Evolutionary conservation across 2,113 vertebrate species (phyloP).

Genomic region (Pluvianellus socialis): DNA sequence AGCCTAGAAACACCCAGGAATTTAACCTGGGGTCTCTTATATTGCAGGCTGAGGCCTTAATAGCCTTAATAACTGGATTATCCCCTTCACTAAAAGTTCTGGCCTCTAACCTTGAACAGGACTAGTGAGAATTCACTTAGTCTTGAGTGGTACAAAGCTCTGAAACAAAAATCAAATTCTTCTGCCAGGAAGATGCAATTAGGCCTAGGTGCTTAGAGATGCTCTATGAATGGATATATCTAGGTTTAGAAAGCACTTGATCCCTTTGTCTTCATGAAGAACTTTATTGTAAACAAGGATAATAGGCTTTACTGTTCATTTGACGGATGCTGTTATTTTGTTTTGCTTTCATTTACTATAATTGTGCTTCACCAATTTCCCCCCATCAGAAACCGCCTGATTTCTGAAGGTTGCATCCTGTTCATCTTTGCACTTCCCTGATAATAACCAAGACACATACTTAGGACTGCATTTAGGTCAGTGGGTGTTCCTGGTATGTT

Average conservation of each 20-base stretch:
- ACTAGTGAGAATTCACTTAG: neutral
- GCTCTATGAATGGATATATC: neutral
- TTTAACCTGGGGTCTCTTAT: neutral
- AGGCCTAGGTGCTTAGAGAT: neutral
- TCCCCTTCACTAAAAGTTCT: neutral
- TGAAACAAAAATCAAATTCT: neutral
- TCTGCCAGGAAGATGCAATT: neutral
- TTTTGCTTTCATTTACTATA: neutral
- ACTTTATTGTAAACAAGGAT: neutral
- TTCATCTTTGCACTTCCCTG: constrained; percentile 8
- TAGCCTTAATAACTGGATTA: constrained; percentile 23
- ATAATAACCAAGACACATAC: neutral
- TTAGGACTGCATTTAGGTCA: neutral
- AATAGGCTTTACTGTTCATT: neutral
- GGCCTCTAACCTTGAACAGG: neutral
- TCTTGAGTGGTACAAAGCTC: neutral
- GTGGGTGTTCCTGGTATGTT: neutral
- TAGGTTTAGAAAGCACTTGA: neutral
- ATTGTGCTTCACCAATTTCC: neutral
- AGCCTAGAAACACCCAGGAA: neutral
- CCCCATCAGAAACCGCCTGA: neutral
- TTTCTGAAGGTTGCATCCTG: neutral
- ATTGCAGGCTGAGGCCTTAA: neutral
- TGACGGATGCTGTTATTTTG: neutral
- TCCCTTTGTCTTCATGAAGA: neutral